Percentiles rank a stretch among this genome's conserved stretches.
Conservation (phyloP, 2,888 invertebrate genomes). For the Idaea straminata region DNA sequence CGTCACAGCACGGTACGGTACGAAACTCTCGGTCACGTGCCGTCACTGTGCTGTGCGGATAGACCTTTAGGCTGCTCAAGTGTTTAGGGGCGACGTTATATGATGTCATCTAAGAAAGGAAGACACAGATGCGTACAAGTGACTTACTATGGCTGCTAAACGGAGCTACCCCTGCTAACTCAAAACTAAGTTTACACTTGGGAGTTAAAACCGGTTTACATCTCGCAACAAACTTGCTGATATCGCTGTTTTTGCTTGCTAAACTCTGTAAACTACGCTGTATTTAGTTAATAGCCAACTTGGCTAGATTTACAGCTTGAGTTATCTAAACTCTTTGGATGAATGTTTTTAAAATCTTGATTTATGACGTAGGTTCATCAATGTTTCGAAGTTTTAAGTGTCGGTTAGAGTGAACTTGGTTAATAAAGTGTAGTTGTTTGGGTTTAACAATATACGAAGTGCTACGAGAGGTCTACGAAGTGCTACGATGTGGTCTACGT, state of each 20-base stretch:
- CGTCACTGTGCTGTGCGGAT: no score
- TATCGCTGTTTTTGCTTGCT: conserved; percentile 31
- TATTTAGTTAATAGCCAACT: conserved; percentile 22
- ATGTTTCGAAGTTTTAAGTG: background rate
- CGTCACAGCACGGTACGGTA: no score
- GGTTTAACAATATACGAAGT: background rate
- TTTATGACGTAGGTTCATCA: background rate
- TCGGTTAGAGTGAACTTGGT: background rate
- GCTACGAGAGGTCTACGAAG: background rate
- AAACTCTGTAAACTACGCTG: conserved; percentile 15
- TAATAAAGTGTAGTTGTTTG: background rate
- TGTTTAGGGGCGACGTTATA: conserved; percentile 23
- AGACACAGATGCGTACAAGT: conserved; percentile 51
- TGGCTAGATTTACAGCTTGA: conserved; percentile 6
- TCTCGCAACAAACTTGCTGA: conserved; percentile 30
- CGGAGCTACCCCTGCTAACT: conserved; percentile 22
- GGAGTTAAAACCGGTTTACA: conserved; percentile 29
- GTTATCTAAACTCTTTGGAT: background rate
- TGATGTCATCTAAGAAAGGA: conserved; percentile 21
- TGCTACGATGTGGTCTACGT: background rate
- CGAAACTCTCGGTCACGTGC: no score
- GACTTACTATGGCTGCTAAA: conserved; percentile 51
- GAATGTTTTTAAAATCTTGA: background rate
- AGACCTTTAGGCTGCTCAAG: conserved; percentile 12
- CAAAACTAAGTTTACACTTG: conserved; percentile 40